Base-by-base conservation (phyloP, 1,140 invertebrate species). In the Olivierus martensii region DNA sequence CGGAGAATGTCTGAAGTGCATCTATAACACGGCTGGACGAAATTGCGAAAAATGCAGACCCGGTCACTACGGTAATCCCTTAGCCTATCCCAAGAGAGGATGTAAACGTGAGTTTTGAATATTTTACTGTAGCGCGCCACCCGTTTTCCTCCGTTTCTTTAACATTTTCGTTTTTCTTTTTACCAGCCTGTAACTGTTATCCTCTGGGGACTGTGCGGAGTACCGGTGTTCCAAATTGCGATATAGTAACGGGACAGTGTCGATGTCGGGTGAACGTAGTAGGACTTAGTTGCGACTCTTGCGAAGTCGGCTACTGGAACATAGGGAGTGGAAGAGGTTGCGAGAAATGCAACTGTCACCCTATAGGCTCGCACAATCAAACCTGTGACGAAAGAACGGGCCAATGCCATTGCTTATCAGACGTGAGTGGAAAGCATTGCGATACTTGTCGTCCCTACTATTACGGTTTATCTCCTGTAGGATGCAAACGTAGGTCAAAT, bases 1-100 rank as follows among this genome's bases (percentile, higher is more conserved):
- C 28, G 94, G 93, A 41, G 84, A 93, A 65, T 98, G 94, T 76
- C 67, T 93, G 0, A 96, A 95, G 65, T 98, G 94, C 67, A 93
- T 97, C 53, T 87, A 96, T 67, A 94, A 95, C 62, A 96, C 93
- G 1, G 88, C 81, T 22, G 95, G 94, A 39, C 53, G 49, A 39
- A 61, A 63, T 55, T 79, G 93, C 67, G 90, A 96, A 57, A 80
- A 82, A 62, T 98, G 94, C 72, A 69, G 91, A 53, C 77, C 83
- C 49, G 88, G 85, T 44, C 89, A 79, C 68, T 91, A 81, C 62
- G 88, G 88, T 21, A 84, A 91, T 67, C 84, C 88, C 0, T 67
- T 93, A 15, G 81, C 83, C 14, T 71, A 82, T 42, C 81, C 78
- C 0, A 91, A 91, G 67, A 89, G 90, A 44, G 83, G 93, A 57